phyloP scores from a whole-genome alignment of 2,888 invertebrate species.

The Tricholauxania praeusta region DNA sequence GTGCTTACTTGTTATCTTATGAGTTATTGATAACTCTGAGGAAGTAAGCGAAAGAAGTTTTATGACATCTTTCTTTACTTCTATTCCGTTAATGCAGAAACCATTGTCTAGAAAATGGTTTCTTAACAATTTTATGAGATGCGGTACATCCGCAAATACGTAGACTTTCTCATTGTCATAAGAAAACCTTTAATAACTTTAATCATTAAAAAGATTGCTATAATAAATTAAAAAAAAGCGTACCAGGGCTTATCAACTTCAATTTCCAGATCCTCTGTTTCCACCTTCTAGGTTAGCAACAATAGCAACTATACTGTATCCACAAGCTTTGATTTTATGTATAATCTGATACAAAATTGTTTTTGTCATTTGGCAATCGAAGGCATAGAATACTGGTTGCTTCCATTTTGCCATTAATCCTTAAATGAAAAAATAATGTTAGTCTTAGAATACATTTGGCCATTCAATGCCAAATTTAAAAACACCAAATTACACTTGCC shows the following conservation, averaged over 20 bases:
- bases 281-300: constrained; percentile 38
- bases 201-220: neutral
- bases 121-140: constrained; percentile 40
- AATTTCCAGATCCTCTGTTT: constrained; percentile 35
- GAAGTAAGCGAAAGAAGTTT: constrained; percentile 25
- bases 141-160: no score
- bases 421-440: no score
- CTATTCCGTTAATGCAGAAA: constrained; percentile 31
- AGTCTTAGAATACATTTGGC: no score
- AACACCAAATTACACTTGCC: no score
- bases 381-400: no score
- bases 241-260: constrained; percentile 31
- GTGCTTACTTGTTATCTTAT: constrained; percentile 27
- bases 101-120: constrained; percentile 45
- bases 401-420: no score
- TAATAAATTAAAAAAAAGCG: constrained; percentile 14
- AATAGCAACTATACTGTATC: constrained; percentile 33
- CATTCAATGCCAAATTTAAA: no score
- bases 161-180: no score
- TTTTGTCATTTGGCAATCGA: neutral
- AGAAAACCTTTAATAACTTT: constrained; percentile 30
- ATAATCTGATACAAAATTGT: constrained; percentile 11
- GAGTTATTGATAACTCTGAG: constrained; percentile 24
- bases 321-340: constrained; percentile 23
- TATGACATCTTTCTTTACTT: constrained; percentile 29